Evolutionary conservation across 2,113 vertebrate species (phyloP).

Genomic region (Rattus rattus): DNA sequence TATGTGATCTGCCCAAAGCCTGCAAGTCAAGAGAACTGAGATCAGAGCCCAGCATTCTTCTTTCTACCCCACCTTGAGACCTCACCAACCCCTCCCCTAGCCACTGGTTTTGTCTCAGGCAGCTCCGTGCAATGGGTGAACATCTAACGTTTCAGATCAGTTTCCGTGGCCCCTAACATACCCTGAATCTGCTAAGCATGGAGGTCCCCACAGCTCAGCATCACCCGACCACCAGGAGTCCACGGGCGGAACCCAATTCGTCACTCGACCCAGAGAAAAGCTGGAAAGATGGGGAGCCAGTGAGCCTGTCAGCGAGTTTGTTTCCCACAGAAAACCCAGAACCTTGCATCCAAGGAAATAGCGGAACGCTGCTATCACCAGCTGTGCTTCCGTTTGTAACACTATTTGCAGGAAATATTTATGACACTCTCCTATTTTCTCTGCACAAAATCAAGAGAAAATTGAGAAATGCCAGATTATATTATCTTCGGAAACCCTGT

Average conservation of each 20-base stretch:
- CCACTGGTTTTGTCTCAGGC: neutral
- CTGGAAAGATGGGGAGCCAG: neutral
- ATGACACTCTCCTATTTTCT: conserved; percentile 65
- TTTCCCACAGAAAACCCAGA: neutral
- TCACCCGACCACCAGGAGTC: neutral
- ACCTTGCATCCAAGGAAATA: conserved; percentile 46
- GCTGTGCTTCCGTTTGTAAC: conserved; percentile 65
- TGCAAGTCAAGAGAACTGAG: neutral
- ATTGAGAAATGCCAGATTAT: conserved; percentile 77
- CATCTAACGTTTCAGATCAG: neutral
- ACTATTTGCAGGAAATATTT: conserved; percentile 68
- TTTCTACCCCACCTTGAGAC: neutral
- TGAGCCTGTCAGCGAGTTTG: neutral
- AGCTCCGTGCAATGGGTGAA: neutral
- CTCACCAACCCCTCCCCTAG: neutral
- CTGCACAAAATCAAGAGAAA: conserved; percentile 75
- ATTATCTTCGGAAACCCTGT: conserved; percentile 68
- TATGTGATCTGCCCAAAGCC: neutral
- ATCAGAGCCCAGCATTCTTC: neutral
- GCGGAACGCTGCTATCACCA: conserved; percentile 48
- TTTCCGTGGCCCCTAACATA: neutral
- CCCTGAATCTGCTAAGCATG: neutral
- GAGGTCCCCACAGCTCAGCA: neutral
- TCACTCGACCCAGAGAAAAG: neutral
- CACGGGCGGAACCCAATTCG: neutral